Evolutionary conservation across 1,140 invertebrate species (phyloP).

Genomic region (Bombus sibiricus): DNA sequence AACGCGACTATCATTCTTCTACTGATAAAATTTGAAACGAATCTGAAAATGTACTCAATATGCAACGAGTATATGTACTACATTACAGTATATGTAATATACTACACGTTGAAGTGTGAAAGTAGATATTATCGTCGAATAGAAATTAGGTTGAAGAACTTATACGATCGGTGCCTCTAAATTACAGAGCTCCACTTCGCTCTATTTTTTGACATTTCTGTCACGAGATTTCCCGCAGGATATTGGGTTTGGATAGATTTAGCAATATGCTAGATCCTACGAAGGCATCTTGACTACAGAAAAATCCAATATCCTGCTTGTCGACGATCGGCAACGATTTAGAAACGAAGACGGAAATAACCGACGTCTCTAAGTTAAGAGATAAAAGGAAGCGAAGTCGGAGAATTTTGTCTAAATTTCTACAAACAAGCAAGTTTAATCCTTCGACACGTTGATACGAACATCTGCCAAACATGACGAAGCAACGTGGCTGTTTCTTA

Average conservation of each 20-base stretch:
- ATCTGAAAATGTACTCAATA: too few relatives aligned
- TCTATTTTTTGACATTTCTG: slow-evolving; percentile 35
- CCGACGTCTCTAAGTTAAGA: not conserved
- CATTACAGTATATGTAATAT: too few relatives aligned
- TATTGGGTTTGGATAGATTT: slow-evolving; percentile 49
- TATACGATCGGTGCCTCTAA: too few relatives aligned
- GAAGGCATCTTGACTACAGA: not conserved
- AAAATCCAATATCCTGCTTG: slow-evolving; percentile 65
- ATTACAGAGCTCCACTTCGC: not conserved
- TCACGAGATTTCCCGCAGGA: slow-evolving; percentile 17
- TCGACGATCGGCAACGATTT: slow-evolving; percentile 35
- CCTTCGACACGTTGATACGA: not conserved
- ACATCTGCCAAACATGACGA: not conserved
- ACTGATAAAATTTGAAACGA: too few relatives aligned
- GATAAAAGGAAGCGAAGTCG: not conserved
- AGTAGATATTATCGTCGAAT: not conserved
- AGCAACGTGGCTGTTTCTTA: too few relatives aligned
- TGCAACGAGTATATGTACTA: not conserved
- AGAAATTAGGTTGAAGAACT: not conserved
- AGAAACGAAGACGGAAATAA: slow-evolving; percentile 46
- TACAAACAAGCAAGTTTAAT: not conserved
- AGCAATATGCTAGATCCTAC: slow-evolving; percentile 30
- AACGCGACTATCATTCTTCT: too few relatives aligned
- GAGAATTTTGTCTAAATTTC: not conserved
- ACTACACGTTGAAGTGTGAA: not conserved